phyloP scores from a whole-genome alignment of 2,113 vertebrate species.

The Nematolebias whitei region DNA sequence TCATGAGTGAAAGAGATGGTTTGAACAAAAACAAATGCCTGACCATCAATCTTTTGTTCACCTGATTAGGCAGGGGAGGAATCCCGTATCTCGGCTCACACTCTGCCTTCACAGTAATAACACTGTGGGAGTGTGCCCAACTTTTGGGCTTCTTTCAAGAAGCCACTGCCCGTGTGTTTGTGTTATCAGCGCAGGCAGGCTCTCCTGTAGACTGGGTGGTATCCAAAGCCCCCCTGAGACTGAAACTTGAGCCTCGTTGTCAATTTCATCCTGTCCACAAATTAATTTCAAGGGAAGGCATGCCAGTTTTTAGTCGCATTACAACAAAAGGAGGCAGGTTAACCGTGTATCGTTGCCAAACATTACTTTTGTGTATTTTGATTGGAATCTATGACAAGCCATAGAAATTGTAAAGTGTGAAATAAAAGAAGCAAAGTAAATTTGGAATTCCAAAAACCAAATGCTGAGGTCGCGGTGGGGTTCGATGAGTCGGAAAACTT shows the following conservation, averaged over 20 bases:
- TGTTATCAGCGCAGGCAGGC: conserved; percentile 63
- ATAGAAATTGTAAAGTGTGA: too few relatives aligned
- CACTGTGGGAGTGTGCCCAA: conserved; percentile 28
- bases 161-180: conserved; percentile 22
- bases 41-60: conserved; percentile 36
- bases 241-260: not conserved
- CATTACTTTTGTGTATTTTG: too few relatives aligned
- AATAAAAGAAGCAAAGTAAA: too few relatives aligned
- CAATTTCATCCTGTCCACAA: conserved; percentile 19
- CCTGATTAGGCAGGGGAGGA: conserved; percentile 53
- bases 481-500: not conserved
- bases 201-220: conserved; percentile 12
- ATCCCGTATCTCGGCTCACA: conserved; percentile 53
- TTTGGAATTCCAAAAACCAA: not conserved
- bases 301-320: conserved; percentile 16
- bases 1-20: conserved; percentile 14
- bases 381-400: too few relatives aligned
- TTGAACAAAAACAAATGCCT: not conserved
- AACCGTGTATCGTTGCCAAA: not conserved
- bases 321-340: not conserved
- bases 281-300: conserved; percentile 11
- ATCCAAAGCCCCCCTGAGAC: conserved; percentile 37
- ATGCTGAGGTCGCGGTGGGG: not conserved
- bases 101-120: conserved; percentile 53
- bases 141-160: conserved; percentile 34